Conservation (phyloP, 2,113 vertebrate species). For the Ceratotherium simum region DNA sequence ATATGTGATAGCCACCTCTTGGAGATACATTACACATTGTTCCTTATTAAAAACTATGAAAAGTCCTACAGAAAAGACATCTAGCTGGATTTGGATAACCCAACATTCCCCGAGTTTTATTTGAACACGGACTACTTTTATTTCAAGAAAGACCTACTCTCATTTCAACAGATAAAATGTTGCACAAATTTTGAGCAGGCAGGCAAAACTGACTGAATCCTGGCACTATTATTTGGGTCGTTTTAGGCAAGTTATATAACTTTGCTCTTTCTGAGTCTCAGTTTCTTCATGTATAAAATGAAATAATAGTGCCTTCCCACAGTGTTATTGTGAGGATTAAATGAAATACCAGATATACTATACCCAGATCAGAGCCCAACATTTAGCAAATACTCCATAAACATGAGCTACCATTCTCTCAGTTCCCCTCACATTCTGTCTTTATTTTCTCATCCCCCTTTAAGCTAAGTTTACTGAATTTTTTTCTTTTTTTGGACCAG, state of each 20-base stretch:
- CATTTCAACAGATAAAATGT: neutral
- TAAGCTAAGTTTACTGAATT: neutral
- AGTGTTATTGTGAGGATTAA: neutral
- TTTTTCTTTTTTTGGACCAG: neutral
- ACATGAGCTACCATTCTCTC: neutral
- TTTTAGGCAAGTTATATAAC: neutral
- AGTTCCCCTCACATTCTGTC: neutral
- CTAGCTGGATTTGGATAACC: neutral
- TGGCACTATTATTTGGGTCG: neutral
- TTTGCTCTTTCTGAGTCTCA: neutral
- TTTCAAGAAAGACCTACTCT: conserved; percentile 25
- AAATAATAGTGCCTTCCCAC: neutral
- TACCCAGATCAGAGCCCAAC: neutral
- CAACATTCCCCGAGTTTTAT: neutral
- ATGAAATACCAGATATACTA: neutral
- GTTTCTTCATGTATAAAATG: conserved; percentile 3
- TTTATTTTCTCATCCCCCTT: neutral
- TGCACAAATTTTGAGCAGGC: neutral
- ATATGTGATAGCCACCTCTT: neutral
- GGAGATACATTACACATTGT: neutral
- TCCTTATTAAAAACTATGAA: neutral
- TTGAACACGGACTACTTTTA: neutral
- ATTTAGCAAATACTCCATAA: neutral
- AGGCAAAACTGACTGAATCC: neutral
- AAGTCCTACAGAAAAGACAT: neutral